phyloP scores from a whole-genome alignment of 53 echinoderm and acorn worm species.

The Mesocentrotus franciscanus region DNA sequence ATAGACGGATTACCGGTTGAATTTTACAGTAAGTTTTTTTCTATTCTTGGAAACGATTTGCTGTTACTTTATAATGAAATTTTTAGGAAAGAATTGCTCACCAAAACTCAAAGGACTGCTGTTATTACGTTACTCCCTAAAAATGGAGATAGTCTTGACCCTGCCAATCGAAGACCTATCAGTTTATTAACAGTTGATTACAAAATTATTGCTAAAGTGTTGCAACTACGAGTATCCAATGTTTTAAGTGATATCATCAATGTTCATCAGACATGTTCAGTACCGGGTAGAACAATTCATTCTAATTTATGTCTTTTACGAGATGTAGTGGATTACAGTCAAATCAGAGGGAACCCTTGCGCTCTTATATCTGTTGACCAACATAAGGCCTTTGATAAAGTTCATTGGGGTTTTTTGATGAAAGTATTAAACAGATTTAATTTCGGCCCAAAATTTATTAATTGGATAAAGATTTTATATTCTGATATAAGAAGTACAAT shows the following conservation, averaged over 20 bases:
- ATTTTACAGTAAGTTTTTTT: slow-evolving; percentile 63
- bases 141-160: slow-evolving; percentile 63
- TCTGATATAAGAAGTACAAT: slow-evolving; percentile 57
- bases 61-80: slow-evolving; percentile 56
- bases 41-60: slow-evolving; percentile 62
- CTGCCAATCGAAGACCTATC: slow-evolving; percentile 74
- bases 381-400: slow-evolving; percentile 75
- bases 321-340: slow-evolving; percentile 62
- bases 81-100: slow-evolving; percentile 7
- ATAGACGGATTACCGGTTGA: slow-evolving; percentile 72
- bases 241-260: slow-evolving; percentile 51
- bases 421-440: slow-evolving; percentile 55
- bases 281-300: slow-evolving; percentile 74
- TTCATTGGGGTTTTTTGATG: slow-evolving; percentile 62
- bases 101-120: slow-evolving; percentile 55
- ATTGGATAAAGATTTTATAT: slow-evolving; percentile 67
- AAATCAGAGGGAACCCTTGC: slow-evolving; percentile 8
- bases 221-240: slow-evolving; percentile 57
- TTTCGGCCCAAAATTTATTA: slow-evolving; percentile 57
- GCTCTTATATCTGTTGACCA: slow-evolving; percentile 70
- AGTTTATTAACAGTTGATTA: slow-evolving; percentile 73
- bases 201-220: slow-evolving; percentile 72
- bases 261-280: slow-evolving; percentile 69
- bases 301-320: slow-evolving; percentile 71
- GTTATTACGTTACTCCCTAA: slow-evolving; percentile 79